These are phyloP conservation scores for Periplaneta americana DNA, from an alignment of 1,140 invertebrate species.

Conservation along the genomic window DNA sequence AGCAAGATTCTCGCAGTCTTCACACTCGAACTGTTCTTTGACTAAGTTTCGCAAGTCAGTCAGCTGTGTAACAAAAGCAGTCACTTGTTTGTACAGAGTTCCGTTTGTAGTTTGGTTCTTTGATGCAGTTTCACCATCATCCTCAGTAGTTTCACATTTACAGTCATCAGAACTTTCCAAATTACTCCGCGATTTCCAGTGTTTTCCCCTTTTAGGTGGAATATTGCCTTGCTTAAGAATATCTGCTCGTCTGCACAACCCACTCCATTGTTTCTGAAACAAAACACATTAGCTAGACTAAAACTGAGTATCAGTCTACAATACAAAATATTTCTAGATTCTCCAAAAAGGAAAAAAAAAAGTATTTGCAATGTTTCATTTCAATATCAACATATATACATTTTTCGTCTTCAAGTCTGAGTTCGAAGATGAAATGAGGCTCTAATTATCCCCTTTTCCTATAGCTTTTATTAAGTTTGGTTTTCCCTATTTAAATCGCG, in stretches of 20 bases:
- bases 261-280: conserved; percentile 23
- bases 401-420: too few species aligned
- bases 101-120: background rate
- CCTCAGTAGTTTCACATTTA: background rate
- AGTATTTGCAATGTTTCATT: too few species aligned
- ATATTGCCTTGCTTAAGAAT: background rate
- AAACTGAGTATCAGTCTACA: too few species aligned
- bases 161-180: background rate
- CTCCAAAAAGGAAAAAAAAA: too few species aligned
- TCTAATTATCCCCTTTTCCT: too few species aligned
- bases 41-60: conserved; percentile 46
- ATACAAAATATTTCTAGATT: too few species aligned
- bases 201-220: conserved; percentile 2
- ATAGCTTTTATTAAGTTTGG: too few species aligned
- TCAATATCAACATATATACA: too few species aligned
- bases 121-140: background rate
- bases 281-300: too few species aligned
- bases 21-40: conserved; percentile 38
- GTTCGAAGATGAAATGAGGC: too few species aligned
- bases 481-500: too few species aligned
- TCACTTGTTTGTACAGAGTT: conserved; percentile 14
- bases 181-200: conserved; percentile 8
- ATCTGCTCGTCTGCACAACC: background rate
- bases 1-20: conserved; percentile 38
- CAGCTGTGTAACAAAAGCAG: conserved; percentile 21